Evolutionary conservation across 1,140 invertebrate species (phyloP).

Genomic region (Drepana arcuata): DNA sequence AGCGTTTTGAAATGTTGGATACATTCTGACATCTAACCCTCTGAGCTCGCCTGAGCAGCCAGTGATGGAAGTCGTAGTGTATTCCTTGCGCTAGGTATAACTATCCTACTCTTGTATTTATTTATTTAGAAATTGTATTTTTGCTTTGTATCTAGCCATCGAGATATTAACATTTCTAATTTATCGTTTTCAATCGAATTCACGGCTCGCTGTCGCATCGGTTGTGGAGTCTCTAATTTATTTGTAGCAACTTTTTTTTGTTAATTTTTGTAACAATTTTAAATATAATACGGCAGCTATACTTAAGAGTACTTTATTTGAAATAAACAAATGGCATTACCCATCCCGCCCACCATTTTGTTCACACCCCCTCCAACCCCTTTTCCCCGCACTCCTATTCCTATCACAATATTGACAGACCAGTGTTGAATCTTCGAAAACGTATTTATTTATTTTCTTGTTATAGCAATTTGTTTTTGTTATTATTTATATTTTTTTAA

Average conservation of each 20-base stretch:
- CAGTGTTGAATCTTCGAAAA: slow-evolving; percentile 64
- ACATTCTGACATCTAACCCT: too few species aligned
- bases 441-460: slow-evolving; percentile 63
- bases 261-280: slow-evolving; percentile 55
- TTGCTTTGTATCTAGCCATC: slow-evolving; percentile 62
- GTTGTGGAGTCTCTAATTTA: slow-evolving; percentile 62
- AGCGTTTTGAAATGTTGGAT: too few species aligned
- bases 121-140: slow-evolving; percentile 53
- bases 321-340: slow-evolving; percentile 67
- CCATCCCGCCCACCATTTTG: slow-evolving; percentile 15
- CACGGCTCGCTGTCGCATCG: slow-evolving; percentile 33
- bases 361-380: slow-evolving; percentile 12
- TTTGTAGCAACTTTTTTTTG: slow-evolving; percentile 47
- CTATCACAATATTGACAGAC: slow-evolving; percentile 65
- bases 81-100: too few species aligned
- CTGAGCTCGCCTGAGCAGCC: too few species aligned
- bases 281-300: slow-evolving; percentile 58
- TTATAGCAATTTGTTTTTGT: slow-evolving; percentile 50
- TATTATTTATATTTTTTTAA: slow-evolving; percentile 60
- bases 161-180: slow-evolving; percentile 32
- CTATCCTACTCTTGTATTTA: slow-evolving; percentile 54
- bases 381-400: slow-evolving; percentile 17
- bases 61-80: too few species aligned
- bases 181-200: too few species aligned
- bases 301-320: slow-evolving; percentile 63